Percentiles rank a stretch among this genome's conserved stretches.
phyloP scores from a whole-genome alignment of 2,113 vertebrate species.

The Tragelaphus strepsiceros region DNA sequence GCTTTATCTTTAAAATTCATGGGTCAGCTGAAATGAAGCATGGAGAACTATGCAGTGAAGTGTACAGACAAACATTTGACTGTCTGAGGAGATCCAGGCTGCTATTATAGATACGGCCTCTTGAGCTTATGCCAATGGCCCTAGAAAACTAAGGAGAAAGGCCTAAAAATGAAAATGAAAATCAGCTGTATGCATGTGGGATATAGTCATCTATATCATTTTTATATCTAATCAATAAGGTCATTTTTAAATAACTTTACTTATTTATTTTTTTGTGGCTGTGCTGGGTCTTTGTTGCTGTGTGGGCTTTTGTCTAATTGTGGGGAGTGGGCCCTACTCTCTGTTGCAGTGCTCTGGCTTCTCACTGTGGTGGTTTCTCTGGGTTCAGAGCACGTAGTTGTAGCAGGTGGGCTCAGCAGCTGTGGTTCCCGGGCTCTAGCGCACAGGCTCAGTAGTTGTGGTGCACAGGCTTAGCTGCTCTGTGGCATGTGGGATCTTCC shows the following conservation, averaged over 20 bases:
- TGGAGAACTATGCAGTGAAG: neutral
- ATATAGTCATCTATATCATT: neutral
- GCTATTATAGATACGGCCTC: neutral
- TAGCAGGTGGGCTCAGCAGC: neutral
- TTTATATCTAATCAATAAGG: neutral
- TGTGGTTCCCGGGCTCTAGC: neutral
- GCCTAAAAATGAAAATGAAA: neutral
- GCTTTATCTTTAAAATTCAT: neutral
- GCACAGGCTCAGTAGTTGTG: neutral
- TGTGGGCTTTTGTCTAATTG: neutral
- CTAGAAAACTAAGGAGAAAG: neutral
- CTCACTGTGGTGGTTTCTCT: neutral
- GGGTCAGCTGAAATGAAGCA: neutral
- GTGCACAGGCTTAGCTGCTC: neutral
- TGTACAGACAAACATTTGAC: neutral
- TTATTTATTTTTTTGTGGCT: neutral
- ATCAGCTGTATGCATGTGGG: neutral
- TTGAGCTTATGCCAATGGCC: neutral
- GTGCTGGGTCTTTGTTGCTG: neutral
- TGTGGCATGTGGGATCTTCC: neutral
- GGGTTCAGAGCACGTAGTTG: neutral
- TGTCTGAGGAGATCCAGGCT: neutral
- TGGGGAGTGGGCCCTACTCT: neutral
- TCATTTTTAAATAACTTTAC: neutral
- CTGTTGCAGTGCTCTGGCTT: neutral